Evolutionary conservation across 2,113 vertebrate species (phyloP), one percentile per base, ranked within the genome.

Genomic region (Cardinalis cardinalis): DNA sequence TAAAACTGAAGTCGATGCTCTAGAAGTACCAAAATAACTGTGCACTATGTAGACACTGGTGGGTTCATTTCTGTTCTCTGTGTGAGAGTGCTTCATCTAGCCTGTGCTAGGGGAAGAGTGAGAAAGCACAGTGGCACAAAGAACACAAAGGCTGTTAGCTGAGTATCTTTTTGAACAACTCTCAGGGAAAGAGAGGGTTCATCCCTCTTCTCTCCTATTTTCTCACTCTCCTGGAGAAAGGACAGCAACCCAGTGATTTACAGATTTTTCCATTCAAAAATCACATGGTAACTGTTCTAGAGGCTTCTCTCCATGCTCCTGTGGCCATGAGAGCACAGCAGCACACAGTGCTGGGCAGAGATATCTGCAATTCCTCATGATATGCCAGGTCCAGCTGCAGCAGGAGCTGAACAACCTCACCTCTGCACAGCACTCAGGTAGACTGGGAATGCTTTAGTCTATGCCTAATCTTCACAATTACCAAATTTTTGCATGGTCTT

Each of bases 101-200:
- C 55, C 52, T 40, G 12, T 43, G 68, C 79, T 66, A 48, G 3
- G 32, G 60, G 40, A 85, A 63, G 41, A 73, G 26, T 1, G 5
- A 72, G 79, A 83, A 65, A 66, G 51, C 82, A 79, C 71, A 63
- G 84, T 20, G 28, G 59, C 76, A 94, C 72, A 90, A 76, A 80
- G 83, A 90, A 74, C 69, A 91, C 69, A 91, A 90, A 90, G 69
- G 38, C 78, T 71, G 56, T 55, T 84, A 64, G 89, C 73, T 58
- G 56, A 1, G 0, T 25, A 55, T 28, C 38, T 79, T 65, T 78
- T 20, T 71, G n/a, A 90, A 90, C 60, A 93, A 34, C 32, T 49
- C 48, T 48, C 60, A 81, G 53, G n/a, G 23, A 88, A 81, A 61
- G 15, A 68, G 43, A 82, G 32, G 12, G n/a, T 34, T 80, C 25